Base-by-base conservation (phyloP, 2,113 vertebrate genomes). In the Ictidomys tridecemlineatus region DNA sequence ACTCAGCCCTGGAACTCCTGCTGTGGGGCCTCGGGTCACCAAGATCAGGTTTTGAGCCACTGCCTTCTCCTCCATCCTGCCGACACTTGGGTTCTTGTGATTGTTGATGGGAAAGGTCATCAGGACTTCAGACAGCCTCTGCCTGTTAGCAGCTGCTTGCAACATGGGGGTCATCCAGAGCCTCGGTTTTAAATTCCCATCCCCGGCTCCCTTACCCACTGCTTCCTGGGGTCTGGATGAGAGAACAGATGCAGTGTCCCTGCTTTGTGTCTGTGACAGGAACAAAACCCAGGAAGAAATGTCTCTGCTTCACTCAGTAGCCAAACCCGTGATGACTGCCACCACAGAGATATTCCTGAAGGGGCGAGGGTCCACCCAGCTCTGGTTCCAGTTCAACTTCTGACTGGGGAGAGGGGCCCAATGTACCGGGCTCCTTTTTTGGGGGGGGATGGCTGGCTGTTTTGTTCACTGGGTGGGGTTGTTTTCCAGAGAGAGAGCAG, bases 101-200 rank as follows among this genome's bases (percentile, higher is more conserved):
- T 34, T 48, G 8, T 14, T 5, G 37, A 20, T 28, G 51, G 88
- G 18, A 79, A 73, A 34, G 48, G n/a, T 73, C 14, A 7, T 53
- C 34, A 58, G 18, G 24, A 24, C 65, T 48, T 28, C 4, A 30
- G 51, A 18, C 0, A 51, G 61, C 1, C 5, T 13, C 56, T 42
- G 34, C n/a, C 67, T 85, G 9, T 32, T 4, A 18, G 37, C 0
- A 8, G 39, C 8, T 12, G 18, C 45, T 34, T 28, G 18, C 45
- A 56, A 51, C n/a, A 28, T 14, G 63, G 70, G 0, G 1, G 56
- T 10, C 34, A 4, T 30, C 9, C 2, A 4, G 34, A 22, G 6
- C 16, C 28, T 13, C 18, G 16, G 9, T n/a, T 74, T 83, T 6
- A 17, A 20, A 1, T 74, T 32, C 1, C 2, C 2, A 28, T 17